phyloP scores from a whole-genome alignment of 2,113 vertebrate species.

The Cacatua alba region DNA sequence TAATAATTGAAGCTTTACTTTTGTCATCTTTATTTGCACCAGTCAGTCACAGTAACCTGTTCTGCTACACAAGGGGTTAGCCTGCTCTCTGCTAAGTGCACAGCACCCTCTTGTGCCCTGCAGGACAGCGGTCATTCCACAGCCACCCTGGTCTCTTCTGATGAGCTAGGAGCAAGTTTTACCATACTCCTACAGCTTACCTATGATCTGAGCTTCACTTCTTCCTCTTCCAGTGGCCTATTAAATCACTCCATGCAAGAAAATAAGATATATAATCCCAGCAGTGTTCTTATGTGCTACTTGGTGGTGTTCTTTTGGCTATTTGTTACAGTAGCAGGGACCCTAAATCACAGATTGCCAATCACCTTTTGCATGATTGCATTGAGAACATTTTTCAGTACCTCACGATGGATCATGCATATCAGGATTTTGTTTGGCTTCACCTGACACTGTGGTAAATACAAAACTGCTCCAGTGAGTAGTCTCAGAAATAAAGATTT shows the following conservation, averaged over 20 bases:
- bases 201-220: neutral
- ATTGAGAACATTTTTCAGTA: neutral
- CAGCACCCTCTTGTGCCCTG: slow-evolving; percentile 64
- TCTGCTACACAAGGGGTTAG: too few relatives aligned
- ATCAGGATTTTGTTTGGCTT: neutral
- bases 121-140: neutral
- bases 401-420: neutral
- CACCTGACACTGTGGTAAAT: neutral
- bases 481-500: neutral
- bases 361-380: neutral
- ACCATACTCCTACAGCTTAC: neutral
- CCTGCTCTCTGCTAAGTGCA: neutral
- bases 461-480: neutral
- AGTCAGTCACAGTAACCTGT: neutral
- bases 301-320: neutral
- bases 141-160: neutral
- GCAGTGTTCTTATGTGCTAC: neutral
- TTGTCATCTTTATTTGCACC: neutral
- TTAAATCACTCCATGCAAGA: neutral
- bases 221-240: neutral
- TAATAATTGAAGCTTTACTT: neutral
- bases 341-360: neutral
- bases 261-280: neutral
- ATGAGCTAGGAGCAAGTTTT: neutral
- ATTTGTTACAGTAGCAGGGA: neutral